These are phyloP conservation scores for Aphis gossypii DNA, from an alignment of 1,140 invertebrate species.

Conservation along the genomic window DNA sequence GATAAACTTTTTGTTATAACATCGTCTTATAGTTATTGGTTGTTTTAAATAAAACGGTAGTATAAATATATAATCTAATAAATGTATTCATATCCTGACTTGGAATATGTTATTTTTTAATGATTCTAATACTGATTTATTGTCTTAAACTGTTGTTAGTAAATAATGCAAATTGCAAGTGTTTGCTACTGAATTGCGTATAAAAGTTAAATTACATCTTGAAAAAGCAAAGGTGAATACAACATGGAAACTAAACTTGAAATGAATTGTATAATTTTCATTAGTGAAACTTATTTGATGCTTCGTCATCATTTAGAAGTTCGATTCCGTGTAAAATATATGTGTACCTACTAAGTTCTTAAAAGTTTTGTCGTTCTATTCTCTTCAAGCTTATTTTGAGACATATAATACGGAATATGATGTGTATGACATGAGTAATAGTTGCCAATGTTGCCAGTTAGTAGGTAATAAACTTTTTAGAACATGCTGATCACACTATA, in stretches of 20 bases:
- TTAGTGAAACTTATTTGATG: neutral
- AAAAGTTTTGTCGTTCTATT: slow-evolving; percentile 7
- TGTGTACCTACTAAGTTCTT: neutral
- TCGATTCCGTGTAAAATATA: neutral
- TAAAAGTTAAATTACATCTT: neutral
- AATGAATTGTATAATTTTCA: slow-evolving; percentile 7
- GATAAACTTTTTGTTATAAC: neutral
- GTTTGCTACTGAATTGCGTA: neutral
- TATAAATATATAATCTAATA: neutral
- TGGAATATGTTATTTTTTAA: neutral
- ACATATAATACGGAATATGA: neutral
- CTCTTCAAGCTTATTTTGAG: neutral
- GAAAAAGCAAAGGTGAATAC: neutral
- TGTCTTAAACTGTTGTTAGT: neutral
- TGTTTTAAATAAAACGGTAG: neutral
- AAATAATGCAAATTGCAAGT: neutral
- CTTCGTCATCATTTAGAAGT: neutral
- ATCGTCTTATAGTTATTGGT: neutral
- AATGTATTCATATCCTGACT: neutral
- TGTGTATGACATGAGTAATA: neutral
- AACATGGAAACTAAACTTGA: neutral
- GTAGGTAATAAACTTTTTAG: neutral
- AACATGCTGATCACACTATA: neutral
- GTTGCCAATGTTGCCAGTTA: neutral
- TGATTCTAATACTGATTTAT: neutral